phyloP scores from a whole-genome alignment of 2,888 invertebrate species.

The Abrostola triplasia region DNA sequence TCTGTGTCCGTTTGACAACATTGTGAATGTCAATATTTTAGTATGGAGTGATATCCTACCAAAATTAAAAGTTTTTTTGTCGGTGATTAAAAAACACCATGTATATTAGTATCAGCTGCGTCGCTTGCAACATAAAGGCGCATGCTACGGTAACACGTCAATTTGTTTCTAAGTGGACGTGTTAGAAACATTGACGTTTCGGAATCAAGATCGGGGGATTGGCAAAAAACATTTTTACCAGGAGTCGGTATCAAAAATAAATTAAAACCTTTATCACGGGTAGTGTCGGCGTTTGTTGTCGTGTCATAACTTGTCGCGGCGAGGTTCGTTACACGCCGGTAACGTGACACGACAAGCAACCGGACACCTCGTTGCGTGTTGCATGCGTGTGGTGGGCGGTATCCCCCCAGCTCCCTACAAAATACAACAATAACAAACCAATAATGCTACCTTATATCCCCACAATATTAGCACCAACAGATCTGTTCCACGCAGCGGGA shows the following conservation, averaged over 20 bases:
- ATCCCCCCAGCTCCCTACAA: slow-evolving; percentile 45
- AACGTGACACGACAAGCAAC: slow-evolving; percentile 77
- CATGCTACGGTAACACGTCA: background rate
- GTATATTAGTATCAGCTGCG: background rate
- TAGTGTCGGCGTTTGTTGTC: slow-evolving; percentile 78
- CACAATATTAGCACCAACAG: slow-evolving; percentile 40
- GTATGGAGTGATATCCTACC: no score
- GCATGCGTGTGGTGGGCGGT: slow-evolving; percentile 70
- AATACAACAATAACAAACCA: slow-evolving; percentile 58
- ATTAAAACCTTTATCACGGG: slow-evolving; percentile 67
- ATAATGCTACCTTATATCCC: slow-evolving; percentile 54
- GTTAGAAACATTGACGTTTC: slow-evolving; percentile 9
- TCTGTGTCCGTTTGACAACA: no score
- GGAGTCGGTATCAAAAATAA: slow-evolving; percentile 69
- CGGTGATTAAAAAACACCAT: no score
- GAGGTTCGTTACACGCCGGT: slow-evolving; percentile 75
- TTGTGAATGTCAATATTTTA: no score
- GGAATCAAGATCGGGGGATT: slow-evolving; percentile 33
- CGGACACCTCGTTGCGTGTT: slow-evolving; percentile 79
- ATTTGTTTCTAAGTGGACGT: background rate
- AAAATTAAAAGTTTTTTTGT: no score
- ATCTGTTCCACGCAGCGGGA: slow-evolving; percentile 48
- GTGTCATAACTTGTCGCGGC: slow-evolving; percentile 81
- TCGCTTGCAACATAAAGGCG: background rate
- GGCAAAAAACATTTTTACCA: slow-evolving; percentile 39